Evolutionary conservation across 2,113 vertebrate genomes (phyloP).

Genomic region (Oryzias woworae): DNA sequence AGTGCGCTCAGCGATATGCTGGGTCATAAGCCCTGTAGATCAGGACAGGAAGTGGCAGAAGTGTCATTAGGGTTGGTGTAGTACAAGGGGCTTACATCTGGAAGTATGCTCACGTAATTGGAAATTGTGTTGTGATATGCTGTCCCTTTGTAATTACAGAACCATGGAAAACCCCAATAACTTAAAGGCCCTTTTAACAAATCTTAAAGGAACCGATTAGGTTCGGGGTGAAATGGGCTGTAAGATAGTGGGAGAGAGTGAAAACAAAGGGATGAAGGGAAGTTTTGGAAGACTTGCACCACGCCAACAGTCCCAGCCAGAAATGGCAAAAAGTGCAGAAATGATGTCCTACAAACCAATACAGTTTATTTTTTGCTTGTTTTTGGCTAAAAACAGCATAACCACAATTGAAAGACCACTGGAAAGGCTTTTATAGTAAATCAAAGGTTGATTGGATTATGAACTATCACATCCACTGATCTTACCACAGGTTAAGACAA

Average conservation of each 20-base stretch:
- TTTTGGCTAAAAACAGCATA: no score
- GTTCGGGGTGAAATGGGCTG: no score
- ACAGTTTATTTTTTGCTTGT: no score
- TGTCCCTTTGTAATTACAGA: conserved; percentile 32
- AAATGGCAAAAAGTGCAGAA: no score
- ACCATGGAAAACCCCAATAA: conserved; percentile 18
- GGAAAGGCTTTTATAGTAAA: no score
- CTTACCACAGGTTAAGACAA: conserved; percentile 17
- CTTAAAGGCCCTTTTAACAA: conserved; percentile 16
- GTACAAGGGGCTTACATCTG: conserved; percentile 37
- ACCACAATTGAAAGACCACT: no score
- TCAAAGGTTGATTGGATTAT: background rate
- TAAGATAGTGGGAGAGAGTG: no score
- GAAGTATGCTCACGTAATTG: conserved; percentile 39
- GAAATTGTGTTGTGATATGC: conserved; percentile 38
- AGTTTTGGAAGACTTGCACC: no score
- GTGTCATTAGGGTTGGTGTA: conserved; percentile 13
- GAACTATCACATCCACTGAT: conserved; percentile 32
- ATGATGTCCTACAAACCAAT: no score
- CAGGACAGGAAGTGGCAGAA: conserved; percentile 46
- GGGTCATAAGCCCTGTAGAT: conserved; percentile 19
- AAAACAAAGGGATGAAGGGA: no score
- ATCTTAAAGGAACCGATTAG: conserved; percentile 27
- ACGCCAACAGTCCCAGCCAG: no score
- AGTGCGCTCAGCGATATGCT: conserved; percentile 18